phyloP scores from a whole-genome alignment of 2,113 vertebrate species.

The Apeltes quadracus region DNA sequence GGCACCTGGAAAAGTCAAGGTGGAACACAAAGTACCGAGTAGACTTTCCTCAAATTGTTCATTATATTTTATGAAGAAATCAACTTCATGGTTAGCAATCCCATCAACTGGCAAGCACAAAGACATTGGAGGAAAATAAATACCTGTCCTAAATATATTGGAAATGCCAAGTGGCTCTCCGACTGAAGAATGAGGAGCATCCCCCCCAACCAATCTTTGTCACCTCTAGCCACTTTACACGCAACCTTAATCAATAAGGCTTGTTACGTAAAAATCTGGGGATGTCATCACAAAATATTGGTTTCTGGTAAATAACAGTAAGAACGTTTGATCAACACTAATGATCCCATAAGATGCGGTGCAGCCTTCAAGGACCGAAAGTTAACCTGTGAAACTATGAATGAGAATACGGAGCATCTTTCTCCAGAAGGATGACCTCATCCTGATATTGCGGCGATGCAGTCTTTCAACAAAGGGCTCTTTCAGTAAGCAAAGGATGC shows the following conservation, averaged over 20 bases:
- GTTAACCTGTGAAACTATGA: conserved; percentile 54
- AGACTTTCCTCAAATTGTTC: not conserved
- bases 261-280: not conserved
- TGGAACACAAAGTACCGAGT: not conserved
- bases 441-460: conserved; percentile 45
- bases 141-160: not conserved
- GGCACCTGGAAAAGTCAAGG: conserved; percentile 8
- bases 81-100: not conserved
- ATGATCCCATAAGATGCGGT: not conserved
- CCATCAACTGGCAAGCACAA: not conserved
- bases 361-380: conserved; percentile 7
- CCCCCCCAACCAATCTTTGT: not conserved
- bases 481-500: conserved; percentile 63
- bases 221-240: not conserved
- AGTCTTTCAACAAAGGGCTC: not conserved
- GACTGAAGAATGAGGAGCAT: not conserved
- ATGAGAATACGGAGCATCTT: conserved; percentile 43
- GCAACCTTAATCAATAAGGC: not conserved
- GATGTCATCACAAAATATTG: not conserved
- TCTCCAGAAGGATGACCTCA: conserved; percentile 76
- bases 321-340: not conserved
- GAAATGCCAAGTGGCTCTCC: not conserved
- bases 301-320: not conserved
- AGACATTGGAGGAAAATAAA: not conserved
- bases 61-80: not conserved